Evolutionary conservation across 2,113 vertebrate species (phyloP).

Genomic region (Condylura cristata): DNA sequence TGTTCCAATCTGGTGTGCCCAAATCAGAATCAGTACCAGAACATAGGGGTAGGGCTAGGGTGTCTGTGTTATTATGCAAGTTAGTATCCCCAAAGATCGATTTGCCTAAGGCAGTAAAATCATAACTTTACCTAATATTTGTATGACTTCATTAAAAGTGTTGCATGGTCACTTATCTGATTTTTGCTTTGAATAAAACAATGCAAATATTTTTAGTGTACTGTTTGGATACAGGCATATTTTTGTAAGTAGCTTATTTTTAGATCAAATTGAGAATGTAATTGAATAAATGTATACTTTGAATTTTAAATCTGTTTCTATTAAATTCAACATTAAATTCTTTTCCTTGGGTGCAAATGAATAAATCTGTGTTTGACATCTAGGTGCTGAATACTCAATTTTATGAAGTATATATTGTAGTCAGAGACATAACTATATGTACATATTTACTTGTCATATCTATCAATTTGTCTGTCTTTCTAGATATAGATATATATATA

Average conservation of each 20-base stretch:
- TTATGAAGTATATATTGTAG: not conserved
- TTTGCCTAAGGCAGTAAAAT: not conserved
- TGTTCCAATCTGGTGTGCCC: not conserved
- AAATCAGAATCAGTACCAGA: not conserved
- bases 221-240: not conserved
- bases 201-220: not conserved
- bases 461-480: not conserved
- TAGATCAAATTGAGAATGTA: constrained; percentile 33
- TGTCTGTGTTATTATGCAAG: constrained; percentile 11
- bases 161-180: not conserved
- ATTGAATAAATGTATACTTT: constrained; percentile 30
- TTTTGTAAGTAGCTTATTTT: constrained; percentile 16
- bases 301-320: not conserved
- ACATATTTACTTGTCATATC: too few relatives aligned
- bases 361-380: not conserved
- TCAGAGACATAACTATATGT: not conserved
- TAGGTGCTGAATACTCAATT: not conserved
- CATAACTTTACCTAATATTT: not conserved
- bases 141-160: not conserved
- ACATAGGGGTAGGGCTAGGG: not conserved
- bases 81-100: not conserved
- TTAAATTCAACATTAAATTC: not conserved
- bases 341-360: not conserved
- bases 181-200: constrained; percentile 45
- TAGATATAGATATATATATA: not conserved